A percentile compares a stretch with the other conserved stretches of the same genome.
phyloP scores from a whole-genome alignment of 2,888 invertebrate genomes.

The Ischnus inquisitorius region DNA sequence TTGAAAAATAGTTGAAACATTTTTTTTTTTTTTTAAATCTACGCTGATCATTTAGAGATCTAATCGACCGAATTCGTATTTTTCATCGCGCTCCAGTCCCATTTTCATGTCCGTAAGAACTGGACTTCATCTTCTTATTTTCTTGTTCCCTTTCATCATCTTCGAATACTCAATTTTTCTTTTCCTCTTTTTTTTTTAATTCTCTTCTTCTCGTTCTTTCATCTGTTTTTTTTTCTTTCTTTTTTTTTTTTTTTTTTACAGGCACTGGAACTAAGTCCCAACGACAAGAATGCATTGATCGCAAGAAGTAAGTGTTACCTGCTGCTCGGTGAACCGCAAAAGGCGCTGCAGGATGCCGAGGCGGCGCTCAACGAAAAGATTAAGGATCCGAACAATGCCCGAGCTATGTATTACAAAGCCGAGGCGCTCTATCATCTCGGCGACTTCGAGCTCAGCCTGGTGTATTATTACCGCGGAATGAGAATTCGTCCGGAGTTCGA shows the following conservation, averaged over 20 bases:
- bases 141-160: background rate
- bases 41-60: no score
- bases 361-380: conserved; percentile 88
- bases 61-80: no score
- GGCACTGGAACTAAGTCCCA: conserved; percentile 95
- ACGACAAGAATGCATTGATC: conserved; percentile 94
- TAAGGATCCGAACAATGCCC: conserved; percentile 90
- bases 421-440: conserved; percentile 96
- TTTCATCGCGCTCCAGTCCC: no score
- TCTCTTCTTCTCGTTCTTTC: conserved; percentile 6
- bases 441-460: conserved; percentile 96
- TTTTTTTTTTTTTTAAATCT: no score
- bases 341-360: conserved; percentile 94
- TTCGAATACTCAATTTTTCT: background rate
- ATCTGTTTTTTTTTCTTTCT: background rate
- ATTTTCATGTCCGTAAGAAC: background rate
- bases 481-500: conserved; percentile 94
- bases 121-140: background rate
- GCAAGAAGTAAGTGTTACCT: conserved; percentile 96
- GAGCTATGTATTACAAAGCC: conserved; percentile 95
- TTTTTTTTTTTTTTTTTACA: conserved; percentile 84
- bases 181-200: conserved; percentile 18
- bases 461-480: conserved; percentile 95
- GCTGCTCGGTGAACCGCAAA: conserved; percentile 93
- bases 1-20: no score